Evolutionary conservation across 2,113 vertebrate species (phyloP).

Genomic region (Syrmaticus mikado): DNA sequence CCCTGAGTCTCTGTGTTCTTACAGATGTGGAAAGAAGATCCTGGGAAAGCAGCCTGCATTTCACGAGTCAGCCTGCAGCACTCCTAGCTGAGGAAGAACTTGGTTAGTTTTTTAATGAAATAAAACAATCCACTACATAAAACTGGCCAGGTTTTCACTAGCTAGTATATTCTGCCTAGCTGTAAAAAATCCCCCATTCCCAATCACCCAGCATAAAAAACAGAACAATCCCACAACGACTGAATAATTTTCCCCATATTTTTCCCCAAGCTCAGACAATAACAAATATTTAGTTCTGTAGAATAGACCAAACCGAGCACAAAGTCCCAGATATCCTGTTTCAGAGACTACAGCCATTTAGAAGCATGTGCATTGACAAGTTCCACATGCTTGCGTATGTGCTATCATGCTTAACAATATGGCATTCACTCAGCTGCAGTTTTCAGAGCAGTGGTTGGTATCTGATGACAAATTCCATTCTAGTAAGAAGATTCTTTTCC

Average conservation of each 20-base stretch:
- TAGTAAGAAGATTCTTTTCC: background rate
- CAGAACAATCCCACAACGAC: rapidly evolving
- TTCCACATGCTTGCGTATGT: rapidly evolving
- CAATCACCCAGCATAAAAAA: background rate
- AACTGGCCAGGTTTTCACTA: background rate
- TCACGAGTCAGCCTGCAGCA: background rate
- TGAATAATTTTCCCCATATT: background rate
- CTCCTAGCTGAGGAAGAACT: background rate
- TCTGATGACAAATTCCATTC: constrained; percentile 5
- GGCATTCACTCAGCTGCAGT: background rate
- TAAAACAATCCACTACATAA: background rate
- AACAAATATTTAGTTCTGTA: rapidly evolving
- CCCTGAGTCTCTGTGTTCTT: background rate
- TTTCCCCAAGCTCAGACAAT: background rate
- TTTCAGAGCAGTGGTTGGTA: background rate
- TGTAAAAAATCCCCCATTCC: background rate
- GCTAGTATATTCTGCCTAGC: background rate
- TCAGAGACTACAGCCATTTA: rapidly evolving
- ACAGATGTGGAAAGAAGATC: background rate
- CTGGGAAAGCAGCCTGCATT: background rate
- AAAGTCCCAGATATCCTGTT: background rate
- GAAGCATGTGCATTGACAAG: background rate
- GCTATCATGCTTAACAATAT: rapidly evolving
- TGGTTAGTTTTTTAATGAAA: background rate
- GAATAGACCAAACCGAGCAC: background rate